A percentile compares a stretch with the other conserved stretches of the same genome.
These are phyloP conservation scores for Andrena camellia DNA, from an alignment of 2,888 invertebrate species.

Conservation along the genomic window DNA sequence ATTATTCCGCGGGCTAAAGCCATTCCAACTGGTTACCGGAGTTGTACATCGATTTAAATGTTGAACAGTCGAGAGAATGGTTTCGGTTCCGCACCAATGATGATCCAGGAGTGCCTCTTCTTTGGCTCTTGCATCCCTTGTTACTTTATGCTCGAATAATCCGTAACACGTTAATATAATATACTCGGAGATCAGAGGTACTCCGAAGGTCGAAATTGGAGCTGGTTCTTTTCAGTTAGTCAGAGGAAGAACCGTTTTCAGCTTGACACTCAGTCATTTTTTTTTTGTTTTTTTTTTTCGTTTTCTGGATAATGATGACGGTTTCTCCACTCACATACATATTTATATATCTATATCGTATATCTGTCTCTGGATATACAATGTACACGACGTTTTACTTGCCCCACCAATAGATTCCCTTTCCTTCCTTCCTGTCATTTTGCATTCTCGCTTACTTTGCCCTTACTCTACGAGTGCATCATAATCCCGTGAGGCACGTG, in stretches of 20 bases:
- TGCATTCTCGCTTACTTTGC: slow-evolving; percentile 33
- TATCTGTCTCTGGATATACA: slow-evolving; percentile 26
- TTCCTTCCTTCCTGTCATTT: neutral
- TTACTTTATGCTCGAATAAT: neutral
- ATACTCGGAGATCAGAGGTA: slow-evolving; percentile 13
- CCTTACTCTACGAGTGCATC: slow-evolving; percentile 61
- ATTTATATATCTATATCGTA: neutral
- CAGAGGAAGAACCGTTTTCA: slow-evolving; percentile 28
- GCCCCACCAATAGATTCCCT: slow-evolving; percentile 9
- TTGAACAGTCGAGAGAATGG: slow-evolving; percentile 29
- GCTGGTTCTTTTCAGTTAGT: slow-evolving; percentile 15
- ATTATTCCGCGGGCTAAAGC: slow-evolving; percentile 22
- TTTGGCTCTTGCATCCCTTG: neutral
- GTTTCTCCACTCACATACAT: neutral
- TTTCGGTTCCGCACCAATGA: slow-evolving; percentile 35
- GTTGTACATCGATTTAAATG: slow-evolving; percentile 47
- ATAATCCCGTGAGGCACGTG: slow-evolving; percentile 43
- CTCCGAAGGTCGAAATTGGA: slow-evolving; percentile 9
- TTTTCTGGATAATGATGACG: neutral
- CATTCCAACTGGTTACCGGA: slow-evolving; percentile 32
- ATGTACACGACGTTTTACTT: slow-evolving; percentile 26
- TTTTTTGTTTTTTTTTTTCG: no score
- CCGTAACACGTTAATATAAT: neutral
- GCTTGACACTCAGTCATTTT: neutral
- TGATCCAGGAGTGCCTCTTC: slow-evolving; percentile 32